Base-by-base conservation (phyloP, 2,888 invertebrate species). In the Dysmachus trigonus region DNA sequence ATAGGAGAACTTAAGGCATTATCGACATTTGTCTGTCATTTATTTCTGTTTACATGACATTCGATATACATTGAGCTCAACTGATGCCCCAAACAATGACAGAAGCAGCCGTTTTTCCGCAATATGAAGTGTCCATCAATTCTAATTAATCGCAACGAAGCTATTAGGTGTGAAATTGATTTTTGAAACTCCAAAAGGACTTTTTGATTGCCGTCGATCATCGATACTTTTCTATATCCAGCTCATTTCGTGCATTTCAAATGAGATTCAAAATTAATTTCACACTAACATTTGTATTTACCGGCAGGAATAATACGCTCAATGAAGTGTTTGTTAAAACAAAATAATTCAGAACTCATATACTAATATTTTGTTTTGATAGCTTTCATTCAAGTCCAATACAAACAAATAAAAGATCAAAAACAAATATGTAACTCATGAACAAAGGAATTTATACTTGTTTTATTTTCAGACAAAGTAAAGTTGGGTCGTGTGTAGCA, bases 11-110 rank as follows among this genome's bases (percentile, higher is more conserved):
- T 30, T 77, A 35, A 22, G 38, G 41, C 41, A 35, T 41, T 41
- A 77, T 41, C 38, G 77, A 41, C 41, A 77, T 77, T 41, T 27
- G 77, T 35, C 35, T 77, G 77, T 77, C 77, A 77, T 77, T 35
- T 77, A 35, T 77, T 41, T 41, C 38, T 41, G 77, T 77, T 77
- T 41, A 77, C 77, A 77, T 77, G 77, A 77, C 77, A 77, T 73
- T 35, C 35, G 35, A 18, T 31, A 73, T 73, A 73, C 35, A 62
- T 33, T 73, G 27, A 22, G 62, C n/a, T 62, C 62, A 62, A 62
- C 27, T 62, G 62, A 62, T 62, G 62, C 62, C 22, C 22, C 62
- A 62, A 27, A 62, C 62, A 62, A 62, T 62, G 62, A 62, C 62
- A 62, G 62, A 62, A 10, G 62, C 62, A 62, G 62, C 62, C 62